phyloP scores from a whole-genome alignment of 1,140 invertebrate genomes.

The Penaeus chinensis region DNA sequence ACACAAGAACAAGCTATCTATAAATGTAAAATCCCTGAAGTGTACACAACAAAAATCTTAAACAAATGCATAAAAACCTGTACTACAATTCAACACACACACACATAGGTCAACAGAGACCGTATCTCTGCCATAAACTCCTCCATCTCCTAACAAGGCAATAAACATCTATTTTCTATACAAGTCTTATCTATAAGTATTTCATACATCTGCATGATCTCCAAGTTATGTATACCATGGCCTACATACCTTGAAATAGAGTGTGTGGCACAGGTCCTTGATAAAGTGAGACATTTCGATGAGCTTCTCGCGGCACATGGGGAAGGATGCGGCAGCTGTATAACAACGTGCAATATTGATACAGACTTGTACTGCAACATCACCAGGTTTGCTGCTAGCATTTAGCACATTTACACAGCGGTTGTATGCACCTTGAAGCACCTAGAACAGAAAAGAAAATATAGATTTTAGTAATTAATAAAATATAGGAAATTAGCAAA shows the following conservation, averaged over 20 bases:
- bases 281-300: slow-evolving; percentile 88
- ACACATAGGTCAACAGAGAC: too few species aligned
- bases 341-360: slow-evolving; percentile 92
- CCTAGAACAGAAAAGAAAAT: slow-evolving; percentile 69
- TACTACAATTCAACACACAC: too few species aligned
- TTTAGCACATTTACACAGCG: slow-evolving; percentile 91
- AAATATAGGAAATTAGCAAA: too few species aligned
- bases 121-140: too few species aligned
- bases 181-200: not conserved
- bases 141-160: too few species aligned
- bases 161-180: not conserved
- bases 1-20: too few species aligned
- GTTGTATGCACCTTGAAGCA: slow-evolving; percentile 87
- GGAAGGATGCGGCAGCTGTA: slow-evolving; percentile 93
- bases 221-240: not conserved
- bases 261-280: slow-evolving; percentile 87
- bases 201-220: not conserved
- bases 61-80: too few species aligned
- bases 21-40: too few species aligned
- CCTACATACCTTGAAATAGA: slow-evolving; percentile 84
- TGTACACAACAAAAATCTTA: too few species aligned
- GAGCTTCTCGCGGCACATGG: slow-evolving; percentile 87
- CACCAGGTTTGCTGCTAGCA: slow-evolving; percentile 70
- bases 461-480: not conserved
- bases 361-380: slow-evolving; percentile 93